These are phyloP conservation scores for Bilobella aurantiaca DNA, from an alignment of 1,140 invertebrate species.

Conservation along the genomic window DNA sequence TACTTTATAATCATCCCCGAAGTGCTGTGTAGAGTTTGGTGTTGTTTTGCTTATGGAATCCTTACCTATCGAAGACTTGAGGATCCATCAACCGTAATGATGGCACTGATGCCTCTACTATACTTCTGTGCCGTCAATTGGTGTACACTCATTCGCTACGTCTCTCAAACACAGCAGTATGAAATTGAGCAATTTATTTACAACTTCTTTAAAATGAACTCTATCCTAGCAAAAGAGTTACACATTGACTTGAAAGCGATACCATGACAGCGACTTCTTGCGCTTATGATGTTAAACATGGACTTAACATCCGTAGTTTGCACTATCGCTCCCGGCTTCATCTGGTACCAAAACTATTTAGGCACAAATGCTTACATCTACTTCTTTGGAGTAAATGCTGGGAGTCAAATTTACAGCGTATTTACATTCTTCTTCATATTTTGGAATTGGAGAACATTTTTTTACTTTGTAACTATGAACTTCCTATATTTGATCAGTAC, in stretches of 20 bases:
- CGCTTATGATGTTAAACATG: too few relatives aligned
- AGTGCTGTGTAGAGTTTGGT: not conserved
- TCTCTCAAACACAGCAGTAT: not conserved
- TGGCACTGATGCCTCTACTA: not conserved
- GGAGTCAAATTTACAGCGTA: not conserved
- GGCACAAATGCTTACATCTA: not conserved
- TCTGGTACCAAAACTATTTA: not conserved
- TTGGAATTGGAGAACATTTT: not conserved
- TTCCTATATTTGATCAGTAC: not conserved
- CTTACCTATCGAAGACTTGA: not conserved
- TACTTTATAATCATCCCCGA: not conserved
- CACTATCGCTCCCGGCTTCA: not conserved
- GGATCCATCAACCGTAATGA: not conserved
- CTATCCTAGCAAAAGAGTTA: not conserved
- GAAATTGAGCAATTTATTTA: not conserved
- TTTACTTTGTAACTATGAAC: not conserved
- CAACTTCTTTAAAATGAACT: not conserved
- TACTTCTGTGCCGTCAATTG: not conserved
- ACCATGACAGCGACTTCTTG: too few relatives aligned
- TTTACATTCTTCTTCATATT: not conserved
- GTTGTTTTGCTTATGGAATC: not conserved
- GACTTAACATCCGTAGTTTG: not conserved
- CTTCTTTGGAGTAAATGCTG: not conserved
- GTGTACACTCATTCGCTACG: not conserved
- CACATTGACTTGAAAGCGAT: too few relatives aligned